These are phyloP conservation scores for Bombus soroeensis DNA, from an alignment of 1,140 invertebrate genomes.

Conservation along the genomic window DNA sequence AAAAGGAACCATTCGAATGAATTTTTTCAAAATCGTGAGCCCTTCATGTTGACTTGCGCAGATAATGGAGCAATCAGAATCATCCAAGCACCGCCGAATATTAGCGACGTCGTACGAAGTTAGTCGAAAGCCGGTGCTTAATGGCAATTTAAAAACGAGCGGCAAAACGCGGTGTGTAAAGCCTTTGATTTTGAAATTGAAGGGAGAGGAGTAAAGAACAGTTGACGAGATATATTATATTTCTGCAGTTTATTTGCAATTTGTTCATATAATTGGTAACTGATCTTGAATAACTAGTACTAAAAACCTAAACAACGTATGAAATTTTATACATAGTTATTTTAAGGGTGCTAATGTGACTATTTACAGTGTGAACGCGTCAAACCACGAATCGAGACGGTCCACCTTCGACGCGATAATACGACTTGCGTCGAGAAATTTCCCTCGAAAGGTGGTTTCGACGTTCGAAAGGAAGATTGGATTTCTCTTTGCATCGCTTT, in stretches of 20 bases:
- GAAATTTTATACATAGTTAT: slow-evolving; percentile 79
- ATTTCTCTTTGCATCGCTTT: slow-evolving; percentile 62
- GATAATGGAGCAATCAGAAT: too few species aligned
- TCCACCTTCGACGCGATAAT: background rate
- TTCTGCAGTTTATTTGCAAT: slow-evolving; percentile 75
- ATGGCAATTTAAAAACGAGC: too few species aligned
- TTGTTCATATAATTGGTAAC: slow-evolving; percentile 78
- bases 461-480: slow-evolving; percentile 69
- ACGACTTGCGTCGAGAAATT: background rate
- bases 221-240: slow-evolving; percentile 25
- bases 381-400: slow-evolving; percentile 33
- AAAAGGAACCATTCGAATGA: too few species aligned
- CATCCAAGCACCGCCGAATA: too few species aligned
- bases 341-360: slow-evolving; percentile 69
- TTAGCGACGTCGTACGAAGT: too few species aligned
- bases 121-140: too few species aligned
- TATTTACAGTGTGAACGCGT: slow-evolving; percentile 70
- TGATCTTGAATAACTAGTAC: slow-evolving; percentile 77
- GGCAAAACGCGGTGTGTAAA: too few species aligned
- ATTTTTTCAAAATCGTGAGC: too few species aligned
- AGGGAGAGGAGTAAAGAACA: background rate
- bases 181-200: too few species aligned
- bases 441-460: slow-evolving; percentile 44
- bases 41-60: too few species aligned
- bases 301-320: slow-evolving; percentile 79